Evolutionary conservation across 2,113 vertebrate species (phyloP), one percentile per base, ranked within the genome.

Genomic region (Corvus cornix): DNA sequence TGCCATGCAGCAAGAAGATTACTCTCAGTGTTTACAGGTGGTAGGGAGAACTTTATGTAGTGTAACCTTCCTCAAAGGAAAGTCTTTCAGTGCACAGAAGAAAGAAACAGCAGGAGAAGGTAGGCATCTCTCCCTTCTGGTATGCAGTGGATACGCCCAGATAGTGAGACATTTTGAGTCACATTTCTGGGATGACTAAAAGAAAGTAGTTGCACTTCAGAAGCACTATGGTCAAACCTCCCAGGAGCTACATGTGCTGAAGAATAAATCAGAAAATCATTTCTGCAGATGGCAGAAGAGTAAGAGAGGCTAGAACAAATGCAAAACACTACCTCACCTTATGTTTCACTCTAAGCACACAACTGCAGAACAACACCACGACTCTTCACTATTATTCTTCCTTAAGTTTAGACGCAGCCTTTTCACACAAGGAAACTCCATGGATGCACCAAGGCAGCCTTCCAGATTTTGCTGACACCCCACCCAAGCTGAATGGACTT

Each of bases 131-230:
- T 94, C 35, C 33, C 35, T 62, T 84, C 83, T 81, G 67, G 74
- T 63, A 88, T 44, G 79, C 5, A 85, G 22, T 7, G 7, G 80
- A 52, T 92, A 93, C 22, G 0, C 80, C 88, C 92, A 87, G 77
- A 75, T 9, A 69, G 67, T 17, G 69, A 94, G 49, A 81, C 44
- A 80, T 85, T 70, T 90, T 88, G 73, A 97, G 60, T 89, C 86
- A 87, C 80, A 16, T 66, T 86, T 88, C 62, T 94, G 62, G 26
- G 66, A 78, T 90, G 86, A 90, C 88, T 92, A 75, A 87, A 96
- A 84, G n/a, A 88, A 93, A 90, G 69, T 14, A 60, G 64, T 43
- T 53, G 51, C 85, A 78, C 92, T 95, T 87, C 69, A 90, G 83
- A 74, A 86, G 33, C 21, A 26, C 37, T 23, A 48, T 4, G 41